phyloP scores from a whole-genome alignment of 2,113 vertebrate genomes.

The Forbesichthys papilliferus region DNA sequence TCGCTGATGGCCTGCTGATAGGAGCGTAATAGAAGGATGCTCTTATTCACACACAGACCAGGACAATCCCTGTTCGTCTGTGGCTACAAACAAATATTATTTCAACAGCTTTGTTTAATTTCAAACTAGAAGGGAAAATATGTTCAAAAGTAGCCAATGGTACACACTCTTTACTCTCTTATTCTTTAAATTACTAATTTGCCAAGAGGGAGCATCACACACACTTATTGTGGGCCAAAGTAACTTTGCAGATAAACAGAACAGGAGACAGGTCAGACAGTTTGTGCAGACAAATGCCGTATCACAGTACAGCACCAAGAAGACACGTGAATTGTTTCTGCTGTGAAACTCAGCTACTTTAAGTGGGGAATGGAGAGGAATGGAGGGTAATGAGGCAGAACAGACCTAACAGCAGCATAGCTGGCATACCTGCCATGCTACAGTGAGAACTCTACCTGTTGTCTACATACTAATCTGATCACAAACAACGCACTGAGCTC shows the following conservation, averaged over 20 bases:
- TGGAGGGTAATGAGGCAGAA: conserved; percentile 8
- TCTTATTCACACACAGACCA: background rate
- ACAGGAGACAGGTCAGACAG: too few species aligned
- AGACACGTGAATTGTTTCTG: too few species aligned
- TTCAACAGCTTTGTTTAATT: background rate
- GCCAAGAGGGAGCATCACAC: too few species aligned
- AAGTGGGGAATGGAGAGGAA: background rate
- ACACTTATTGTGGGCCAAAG: too few species aligned
- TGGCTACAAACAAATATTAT: background rate
- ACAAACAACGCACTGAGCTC: conserved; percentile 42
- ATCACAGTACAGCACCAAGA: too few species aligned
- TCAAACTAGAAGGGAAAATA: too few species aligned
- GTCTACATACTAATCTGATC: conserved; percentile 48
- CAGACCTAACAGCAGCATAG: conserved; percentile 59
- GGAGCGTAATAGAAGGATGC: background rate
- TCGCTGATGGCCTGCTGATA: background rate
- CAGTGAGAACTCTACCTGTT: conserved; percentile 45
- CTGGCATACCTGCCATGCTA: conserved; percentile 65
- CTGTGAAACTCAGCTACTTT: too few species aligned
- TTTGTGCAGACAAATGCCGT: too few species aligned
- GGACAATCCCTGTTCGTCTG: background rate
- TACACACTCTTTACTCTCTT: too few species aligned
- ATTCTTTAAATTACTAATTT: too few species aligned
- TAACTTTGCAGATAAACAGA: too few species aligned
- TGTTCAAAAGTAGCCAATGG: too few species aligned